Conservation (phyloP, 2,113 vertebrate species). For the Varanus salvator region DNA sequence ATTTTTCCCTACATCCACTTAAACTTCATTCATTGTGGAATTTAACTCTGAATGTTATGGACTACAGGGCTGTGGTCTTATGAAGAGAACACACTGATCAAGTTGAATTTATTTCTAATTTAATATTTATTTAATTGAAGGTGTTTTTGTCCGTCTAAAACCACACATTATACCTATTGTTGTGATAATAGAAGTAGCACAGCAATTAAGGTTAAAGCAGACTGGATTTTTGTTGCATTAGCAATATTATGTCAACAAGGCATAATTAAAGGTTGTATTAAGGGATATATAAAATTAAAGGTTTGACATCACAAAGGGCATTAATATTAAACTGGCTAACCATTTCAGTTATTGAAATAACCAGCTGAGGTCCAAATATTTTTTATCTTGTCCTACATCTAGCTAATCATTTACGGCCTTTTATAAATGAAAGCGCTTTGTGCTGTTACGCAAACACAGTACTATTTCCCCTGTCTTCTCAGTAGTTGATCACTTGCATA, state of each 20-base stretch:
- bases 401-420: accelerated
- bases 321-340: not conserved
- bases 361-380: not conserved
- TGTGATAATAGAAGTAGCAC: not conserved
- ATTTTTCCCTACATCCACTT: no score
- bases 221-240: not conserved
- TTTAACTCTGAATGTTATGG: not conserved
- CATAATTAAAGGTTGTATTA: not conserved
- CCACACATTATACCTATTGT: no score
- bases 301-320: not conserved
- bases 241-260: not conserved
- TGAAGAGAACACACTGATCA: not conserved
- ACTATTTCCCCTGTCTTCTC: no score
- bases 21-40: not conserved
- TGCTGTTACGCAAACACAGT: not conserved
- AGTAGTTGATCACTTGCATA: not conserved
- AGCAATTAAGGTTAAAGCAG: not conserved
- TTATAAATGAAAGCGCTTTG: not conserved
- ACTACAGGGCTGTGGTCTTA: not conserved
- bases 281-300: no score
- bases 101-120: no score
- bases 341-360: not conserved
- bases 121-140: no score
- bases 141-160: not conserved
- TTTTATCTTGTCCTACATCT: not conserved